Evolutionary conservation across 2,113 vertebrate genomes (phyloP), one percentile per base, ranked within the genome.

Genomic region (Mormyrus lacerda): DNA sequence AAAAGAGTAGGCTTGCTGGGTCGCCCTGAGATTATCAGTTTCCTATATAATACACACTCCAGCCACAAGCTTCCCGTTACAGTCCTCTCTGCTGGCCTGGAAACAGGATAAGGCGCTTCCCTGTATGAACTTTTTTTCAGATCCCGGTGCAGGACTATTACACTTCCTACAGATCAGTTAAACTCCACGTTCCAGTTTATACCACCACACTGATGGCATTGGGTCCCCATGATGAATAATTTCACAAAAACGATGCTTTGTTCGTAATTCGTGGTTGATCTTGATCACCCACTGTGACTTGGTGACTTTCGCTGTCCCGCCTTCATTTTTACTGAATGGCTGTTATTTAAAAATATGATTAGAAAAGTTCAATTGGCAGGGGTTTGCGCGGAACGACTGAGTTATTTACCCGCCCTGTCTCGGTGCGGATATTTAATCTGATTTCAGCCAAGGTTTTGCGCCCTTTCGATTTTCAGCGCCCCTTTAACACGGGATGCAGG

Each of bases 11-110:
- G 7, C 53, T 87, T 87, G n/a, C 19, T 42, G 88, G 17, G 42
- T 11, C 5, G 19, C 21, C 17, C 24, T 35, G 39, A 44, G 88
- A 89, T 90, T 83, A 90, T 91, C 89, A 90, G 89, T 87, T 92
- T 91, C 82, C 44, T 47, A 47, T 47, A n/a, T 51, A 90, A 90
- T 89, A 89, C 87, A 91, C 35, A 90, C 88, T 89, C 87, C 87
- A 35, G 76, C 89, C 17, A 42, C 58, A 65, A 85, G 82, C 89
- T 91, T 92, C 90, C 91, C 90, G 90, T 69, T 42, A 8, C 84
- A 87, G 87, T 82, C 69, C 83, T 89, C 89, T 91, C n/a, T 90
- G 61, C 84, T n/a, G 88, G 61, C 19, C 58, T n/a, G 87, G 87
- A 65, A 91, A 90, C 88, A 90, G 88, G 90, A 91, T 83, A 89